phyloP scores from a whole-genome alignment of 2,797 vertebrate species.

The Leuciscus waleckii region DNA sequence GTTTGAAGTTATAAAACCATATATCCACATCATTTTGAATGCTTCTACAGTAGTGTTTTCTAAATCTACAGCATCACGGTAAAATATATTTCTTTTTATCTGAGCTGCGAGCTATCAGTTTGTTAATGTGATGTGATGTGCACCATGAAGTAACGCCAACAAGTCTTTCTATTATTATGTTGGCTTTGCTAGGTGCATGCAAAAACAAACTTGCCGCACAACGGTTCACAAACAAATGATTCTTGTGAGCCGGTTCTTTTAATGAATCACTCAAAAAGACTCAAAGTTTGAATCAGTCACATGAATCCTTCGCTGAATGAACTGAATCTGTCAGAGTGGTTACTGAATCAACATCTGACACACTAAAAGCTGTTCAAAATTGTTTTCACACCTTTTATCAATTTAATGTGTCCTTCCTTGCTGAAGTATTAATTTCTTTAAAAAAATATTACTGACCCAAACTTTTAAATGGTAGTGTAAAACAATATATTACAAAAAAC shows the following conservation, averaged over 20 bases:
- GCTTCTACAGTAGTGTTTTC: not conserved
- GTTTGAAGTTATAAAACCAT: not conserved
- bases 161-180: not conserved
- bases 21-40: not conserved
- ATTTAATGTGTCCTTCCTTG: too few relatives aligned
- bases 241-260: not conserved
- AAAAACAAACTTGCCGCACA: not conserved
- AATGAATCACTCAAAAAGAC: not conserved
- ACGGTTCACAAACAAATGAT: not conserved
- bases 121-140: not conserved
- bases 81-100: not conserved
- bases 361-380: too few relatives aligned
- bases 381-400: too few relatives aligned
- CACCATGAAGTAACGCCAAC: not conserved
- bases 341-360: not conserved
- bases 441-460: not conserved
- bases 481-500: not conserved
- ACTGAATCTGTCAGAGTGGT: not conserved
- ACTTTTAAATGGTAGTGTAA: not conserved
- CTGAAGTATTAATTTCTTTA: too few relatives aligned
- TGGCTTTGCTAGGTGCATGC: not conserved
- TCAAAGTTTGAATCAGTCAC: not conserved
- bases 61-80: not conserved
- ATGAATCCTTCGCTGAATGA: not conserved
- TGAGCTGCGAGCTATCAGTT: not conserved